Percentiles rank a stretch among this genome's conserved stretches.
These are phyloP conservation scores for Hanleya hanleyi DNA, from an alignment of 2,888 invertebrate species.

Conservation along the genomic window DNA sequence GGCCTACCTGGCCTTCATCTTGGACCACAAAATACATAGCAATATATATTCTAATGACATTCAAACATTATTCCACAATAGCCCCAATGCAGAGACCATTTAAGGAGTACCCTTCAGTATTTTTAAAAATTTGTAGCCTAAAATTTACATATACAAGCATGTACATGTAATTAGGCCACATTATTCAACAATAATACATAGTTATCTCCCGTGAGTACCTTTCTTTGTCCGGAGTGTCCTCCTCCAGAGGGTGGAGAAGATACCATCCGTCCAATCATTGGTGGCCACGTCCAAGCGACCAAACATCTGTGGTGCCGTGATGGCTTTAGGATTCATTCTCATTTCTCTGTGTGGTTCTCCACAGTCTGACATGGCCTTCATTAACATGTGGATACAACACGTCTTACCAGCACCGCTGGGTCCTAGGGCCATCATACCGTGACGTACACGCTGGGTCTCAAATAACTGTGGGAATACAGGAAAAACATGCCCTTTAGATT, in stretches of 20 bases:
- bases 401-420: constrained; percentile 97
- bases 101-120: no score
- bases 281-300: constrained; percentile 96
- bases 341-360: constrained; percentile 93
- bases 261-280: constrained; percentile 99
- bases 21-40: no score
- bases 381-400: constrained; percentile 89
- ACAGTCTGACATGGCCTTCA: constrained; percentile 91
- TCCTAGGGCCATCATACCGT: constrained; percentile 87
- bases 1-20: no score
- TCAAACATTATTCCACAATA: no score
- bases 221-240: constrained; percentile 92
- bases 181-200: no score
- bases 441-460: constrained; percentile 74
- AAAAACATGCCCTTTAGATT: background rate
- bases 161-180: no score
- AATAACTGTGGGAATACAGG: constrained; percentile 59
- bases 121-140: no score
- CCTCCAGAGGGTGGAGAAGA: constrained; percentile 96
- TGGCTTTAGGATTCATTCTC: constrained; percentile 99
- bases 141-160: no score
- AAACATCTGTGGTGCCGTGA: constrained; percentile 98
- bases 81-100: no score
- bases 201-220: no score
- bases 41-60: no score